Evolutionary conservation across 1,140 invertebrate species (phyloP).

Genomic region (Drosophila tristis): DNA sequence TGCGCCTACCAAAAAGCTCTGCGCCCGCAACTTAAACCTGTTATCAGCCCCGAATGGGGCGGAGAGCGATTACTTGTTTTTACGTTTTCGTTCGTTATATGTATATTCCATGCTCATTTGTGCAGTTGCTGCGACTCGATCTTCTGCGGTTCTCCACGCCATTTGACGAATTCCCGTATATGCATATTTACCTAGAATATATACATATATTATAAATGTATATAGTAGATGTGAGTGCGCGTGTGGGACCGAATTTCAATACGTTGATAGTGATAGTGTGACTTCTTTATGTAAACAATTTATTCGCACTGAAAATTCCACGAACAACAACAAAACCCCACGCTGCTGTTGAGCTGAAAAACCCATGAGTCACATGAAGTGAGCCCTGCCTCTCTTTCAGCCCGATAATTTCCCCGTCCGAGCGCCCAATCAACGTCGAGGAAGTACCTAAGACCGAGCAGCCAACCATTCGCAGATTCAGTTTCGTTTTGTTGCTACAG

Average conservation of each 20-base stretch:
- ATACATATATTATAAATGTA: conserved; percentile 7
- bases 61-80: conserved; percentile 34
- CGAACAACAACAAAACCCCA: conserved; percentile 60
- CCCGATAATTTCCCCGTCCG: conserved; percentile 35
- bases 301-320: conserved; percentile 29
- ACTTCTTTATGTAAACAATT: conserved; percentile 59
- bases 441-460: conserved; percentile 63
- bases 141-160: conserved; percentile 29
- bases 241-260: neutral
- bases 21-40: conserved; percentile 65
- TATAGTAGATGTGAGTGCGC: conserved; percentile 3
- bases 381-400: neutral
- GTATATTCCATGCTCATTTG: conserved; percentile 36
- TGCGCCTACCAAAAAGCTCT: conserved; percentile 34
- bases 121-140: conserved; percentile 39
- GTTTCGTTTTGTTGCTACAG: conserved; percentile 39
- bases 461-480: conserved; percentile 25
- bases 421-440: conserved; percentile 48
- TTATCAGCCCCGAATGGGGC: conserved; percentile 50
- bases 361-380: conserved; percentile 74
- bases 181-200: neutral
- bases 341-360: conserved; percentile 48
- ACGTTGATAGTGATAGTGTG: conserved; percentile 16
- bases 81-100: conserved; percentile 20
- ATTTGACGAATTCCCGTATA: neutral